Evolutionary conservation across 2,888 invertebrate species (phyloP).

Genomic region (Galerucella nymphaeae): DNA sequence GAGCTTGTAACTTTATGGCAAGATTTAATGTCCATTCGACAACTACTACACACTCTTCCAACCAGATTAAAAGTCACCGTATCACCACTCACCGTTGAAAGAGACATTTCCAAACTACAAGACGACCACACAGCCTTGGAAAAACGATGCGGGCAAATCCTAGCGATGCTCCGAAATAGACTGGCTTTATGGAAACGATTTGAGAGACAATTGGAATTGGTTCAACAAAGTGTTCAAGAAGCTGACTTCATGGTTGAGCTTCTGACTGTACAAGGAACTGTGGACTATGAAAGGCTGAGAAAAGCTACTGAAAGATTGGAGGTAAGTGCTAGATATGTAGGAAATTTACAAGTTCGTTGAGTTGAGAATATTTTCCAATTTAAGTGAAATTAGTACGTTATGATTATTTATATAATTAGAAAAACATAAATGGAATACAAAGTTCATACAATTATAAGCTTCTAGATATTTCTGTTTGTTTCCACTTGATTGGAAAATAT

Average conservation of each 20-base stretch:
- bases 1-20: constrained; percentile 81
- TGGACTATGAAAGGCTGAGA: constrained; percentile 83
- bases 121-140: constrained; percentile 81
- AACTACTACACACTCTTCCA: constrained; percentile 82
- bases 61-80: constrained; percentile 80
- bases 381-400: no score
- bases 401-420: no score
- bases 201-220: constrained; percentile 81
- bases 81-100: constrained; percentile 76
- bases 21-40: constrained; percentile 79
- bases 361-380: neutral
- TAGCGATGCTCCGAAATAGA: constrained; percentile 73
- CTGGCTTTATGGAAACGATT: constrained; percentile 81
- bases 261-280: constrained; percentile 84
- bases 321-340: constrained; percentile 68
- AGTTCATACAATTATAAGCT: no score
- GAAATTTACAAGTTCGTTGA: constrained; percentile 4
- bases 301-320: constrained; percentile 88
- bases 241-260: constrained; percentile 91
- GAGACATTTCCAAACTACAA: constrained; percentile 79
- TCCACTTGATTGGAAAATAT: neutral
- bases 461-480: no score
- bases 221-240: constrained; percentile 84
- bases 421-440: no score
- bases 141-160: constrained; percentile 75